Percentiles rank a stretch among this genome's conserved stretches.
Evolutionary conservation across 1,140 invertebrate species (phyloP).

Genomic region (Drosophila athabasca): DNA sequence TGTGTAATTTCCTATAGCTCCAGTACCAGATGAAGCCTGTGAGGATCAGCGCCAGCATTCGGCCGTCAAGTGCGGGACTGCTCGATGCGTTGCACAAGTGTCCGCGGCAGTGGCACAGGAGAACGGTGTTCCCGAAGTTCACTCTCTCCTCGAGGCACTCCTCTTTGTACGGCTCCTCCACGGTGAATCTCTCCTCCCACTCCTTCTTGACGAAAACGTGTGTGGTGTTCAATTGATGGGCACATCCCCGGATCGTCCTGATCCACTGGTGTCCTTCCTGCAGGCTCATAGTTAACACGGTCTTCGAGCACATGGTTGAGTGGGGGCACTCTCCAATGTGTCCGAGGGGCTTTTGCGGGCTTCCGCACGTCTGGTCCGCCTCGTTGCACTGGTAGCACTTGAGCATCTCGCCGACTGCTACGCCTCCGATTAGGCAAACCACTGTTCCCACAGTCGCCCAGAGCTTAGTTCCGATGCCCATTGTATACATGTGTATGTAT

Average conservation of each 20-base stretch:
- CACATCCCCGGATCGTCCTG: constrained; percentile 30
- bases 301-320: constrained; percentile 52
- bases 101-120: constrained; percentile 42
- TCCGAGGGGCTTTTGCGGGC: constrained; percentile 2
- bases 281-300: neutral
- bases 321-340: constrained; percentile 26
- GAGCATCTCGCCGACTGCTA: neutral
- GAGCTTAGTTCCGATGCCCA: constrained; percentile 33
- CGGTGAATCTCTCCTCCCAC: neutral
- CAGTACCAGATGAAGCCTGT: neutral
- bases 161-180: constrained; percentile 19
- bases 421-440: neutral
- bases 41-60: constrained; percentile 19
- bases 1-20: neutral
- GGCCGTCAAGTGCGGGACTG: neutral
- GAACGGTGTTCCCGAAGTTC: neutral
- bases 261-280: constrained; percentile 10
- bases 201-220: neutral
- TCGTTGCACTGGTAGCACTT: constrained; percentile 40
- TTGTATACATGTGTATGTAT: constrained; percentile 6
- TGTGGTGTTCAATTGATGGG: constrained; percentile 11
- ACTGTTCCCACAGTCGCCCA: neutral
- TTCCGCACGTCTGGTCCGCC: constrained; percentile 15
- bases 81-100: constrained; percentile 44
- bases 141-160: constrained; percentile 22